phyloP scores from a whole-genome alignment of 1,140 invertebrate genomes.

The Coelopa frigida region DNA sequence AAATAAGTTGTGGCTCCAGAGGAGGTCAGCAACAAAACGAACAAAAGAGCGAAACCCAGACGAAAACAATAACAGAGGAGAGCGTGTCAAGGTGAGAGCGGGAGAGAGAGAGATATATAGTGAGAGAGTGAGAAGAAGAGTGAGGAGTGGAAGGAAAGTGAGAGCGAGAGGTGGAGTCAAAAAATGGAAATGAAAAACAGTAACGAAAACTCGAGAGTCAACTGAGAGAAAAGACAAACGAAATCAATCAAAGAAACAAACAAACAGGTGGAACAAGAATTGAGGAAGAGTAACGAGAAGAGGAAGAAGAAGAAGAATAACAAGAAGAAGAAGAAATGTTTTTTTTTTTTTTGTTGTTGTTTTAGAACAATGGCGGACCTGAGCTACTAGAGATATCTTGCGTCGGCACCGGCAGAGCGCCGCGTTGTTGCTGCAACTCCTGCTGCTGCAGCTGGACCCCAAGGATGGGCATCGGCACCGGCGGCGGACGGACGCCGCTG shows the following conservation, averaged over 20 bases:
- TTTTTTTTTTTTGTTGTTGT: constrained; percentile 12
- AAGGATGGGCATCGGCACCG: constrained; percentile 40
- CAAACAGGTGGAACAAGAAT: background rate
- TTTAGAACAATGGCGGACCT: constrained; percentile 37
- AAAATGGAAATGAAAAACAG: no score
- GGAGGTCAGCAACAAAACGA: no score
- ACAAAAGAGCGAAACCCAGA: no score
- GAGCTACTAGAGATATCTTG: constrained; percentile 44
- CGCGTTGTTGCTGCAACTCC: constrained; percentile 40
- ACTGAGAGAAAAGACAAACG: constrained; percentile 7
- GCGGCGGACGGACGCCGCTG: constrained; percentile 36
- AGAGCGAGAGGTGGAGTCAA: no score
- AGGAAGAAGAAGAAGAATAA: constrained; percentile 17
- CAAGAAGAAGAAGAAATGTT: background rate
- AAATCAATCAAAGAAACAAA: background rate
- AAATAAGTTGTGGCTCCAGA: no score
- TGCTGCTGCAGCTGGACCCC: constrained; percentile 41
- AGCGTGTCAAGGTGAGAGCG: no score
- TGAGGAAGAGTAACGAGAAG: constrained; percentile 10
- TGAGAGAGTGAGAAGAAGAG: no score
- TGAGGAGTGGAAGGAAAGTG: no score
- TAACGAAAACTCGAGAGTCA: constrained; percentile 20
- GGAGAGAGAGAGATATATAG: no score
- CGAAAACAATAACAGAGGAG: no score
- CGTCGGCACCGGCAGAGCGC: constrained; percentile 36